Evolutionary conservation across 2,797 vertebrate species (phyloP), one percentile per base, ranked within the genome.

Genomic region (Gobio occitaniae): DNA sequence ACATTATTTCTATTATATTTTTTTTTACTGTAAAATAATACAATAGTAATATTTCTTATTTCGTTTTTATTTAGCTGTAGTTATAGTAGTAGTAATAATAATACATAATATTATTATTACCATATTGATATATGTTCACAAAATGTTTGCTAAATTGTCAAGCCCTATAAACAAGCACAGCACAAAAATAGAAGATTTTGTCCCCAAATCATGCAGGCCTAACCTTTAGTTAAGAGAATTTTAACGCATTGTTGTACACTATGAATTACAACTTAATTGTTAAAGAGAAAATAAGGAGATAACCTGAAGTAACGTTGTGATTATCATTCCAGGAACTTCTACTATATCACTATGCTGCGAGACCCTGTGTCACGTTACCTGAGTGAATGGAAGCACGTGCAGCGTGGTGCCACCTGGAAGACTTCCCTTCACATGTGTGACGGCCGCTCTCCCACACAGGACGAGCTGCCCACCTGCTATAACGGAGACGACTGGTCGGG

Each of bases 311-410:
- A n/a, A 50, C 7, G 21, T 38, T 76, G 12, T 66, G 17, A 83
- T 91, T 85, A 89, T 81, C 92, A 61, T 96, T 96, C 81, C 93
- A 97, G 96, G 93, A 97, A 97, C 91, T 97, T 97, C 93, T 97
- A 97, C 89, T 97, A 97, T 90, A 97, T 97, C 92, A 97, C 96
- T 0, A 96, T 97, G 96, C 91, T 97, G 92, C 94, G 96, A 87
- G 96, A 97, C 80, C 96, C 96, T 0, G 96, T 97, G 86, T 97
- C 96, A 0, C 95, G 96, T 11, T 97, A 96, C 90, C 88, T 97
- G 91, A 97, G 96, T 5, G 96, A 97, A 76, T 97, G 96, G 96
- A 97, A 97, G 68, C 96, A 97, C 0, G 96, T 97, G 76, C 96
- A 97, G 91, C 94, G 96, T 50, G 96, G 96, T 0, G 96, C 96